Evolutionary conservation across 2,113 vertebrate species (phyloP), one percentile per base, ranked within the genome.

Genomic region (Anas platyrhynchos): DNA sequence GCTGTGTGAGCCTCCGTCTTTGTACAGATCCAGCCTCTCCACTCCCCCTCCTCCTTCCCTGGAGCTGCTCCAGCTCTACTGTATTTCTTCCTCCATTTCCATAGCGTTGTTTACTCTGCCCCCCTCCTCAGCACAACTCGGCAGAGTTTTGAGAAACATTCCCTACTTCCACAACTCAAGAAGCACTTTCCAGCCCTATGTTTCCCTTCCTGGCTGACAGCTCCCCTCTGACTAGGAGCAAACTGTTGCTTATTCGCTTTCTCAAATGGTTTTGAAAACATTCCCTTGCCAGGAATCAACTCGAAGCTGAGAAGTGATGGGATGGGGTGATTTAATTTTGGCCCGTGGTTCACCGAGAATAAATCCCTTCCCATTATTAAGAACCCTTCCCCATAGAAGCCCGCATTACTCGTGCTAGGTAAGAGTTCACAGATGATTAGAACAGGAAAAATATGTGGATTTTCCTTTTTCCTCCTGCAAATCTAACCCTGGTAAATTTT

Each of bases 351-450:
- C 65, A 65, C 62, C 81, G 36, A 86, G 83, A 81, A 41, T 44
- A 96, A 95, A 88, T 78, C 88, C 68, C 38, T 84, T 95, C 67
- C 83, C 29, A 11, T 86, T 86, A 89, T 46, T 83, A 81, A 75
- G 66, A 96, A 26, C 23, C 34, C 77, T 86, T 56, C 48, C 27
- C 21, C 54, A 21, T 71, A 75, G 68, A 91, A 92, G 36, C 44
- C 46, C 8, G 7, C 31, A 66, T 81, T 91, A 83, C 55, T 93
- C 84, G 46, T 88, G 73, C 68, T 88, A 5, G 62, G 22, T 72
- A 48, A 83, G 52, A 83, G 16, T 75, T 83, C 89, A 67, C 52
- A 84, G 17, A 88, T 65, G 27, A 94, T 75, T 61, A 84, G 31
- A 93, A 79, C 15, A 50, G 79, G 90, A 79, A 73, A 75, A 88